Percentiles rank a stretch among this genome's conserved stretches.
phyloP scores from a whole-genome alignment of 2,888 invertebrate genomes.

The Cremastinae sp. region DNA sequence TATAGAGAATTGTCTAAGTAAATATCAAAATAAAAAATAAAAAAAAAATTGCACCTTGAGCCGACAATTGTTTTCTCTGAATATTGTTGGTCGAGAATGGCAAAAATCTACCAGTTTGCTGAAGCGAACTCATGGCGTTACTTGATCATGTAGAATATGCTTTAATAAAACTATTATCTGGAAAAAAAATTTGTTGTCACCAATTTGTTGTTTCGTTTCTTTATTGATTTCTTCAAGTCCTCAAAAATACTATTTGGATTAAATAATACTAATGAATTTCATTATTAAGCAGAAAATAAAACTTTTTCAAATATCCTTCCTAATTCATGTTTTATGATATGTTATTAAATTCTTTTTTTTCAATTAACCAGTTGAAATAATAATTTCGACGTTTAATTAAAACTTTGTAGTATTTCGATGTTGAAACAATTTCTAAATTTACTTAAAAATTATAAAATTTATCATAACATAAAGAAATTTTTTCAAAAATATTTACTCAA shows the following conservation, averaged over 20 bases:
- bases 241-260: no score
- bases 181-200: constrained; percentile 72
- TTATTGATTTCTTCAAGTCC: constrained; percentile 1
- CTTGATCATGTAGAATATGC: constrained; percentile 74
- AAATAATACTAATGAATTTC: no score
- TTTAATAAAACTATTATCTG: constrained; percentile 78
- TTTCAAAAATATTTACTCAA: no score
- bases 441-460: not conserved
- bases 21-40: constrained; percentile 28
- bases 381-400: no score
- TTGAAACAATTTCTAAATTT: no score
- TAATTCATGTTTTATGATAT: no score
- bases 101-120: constrained; percentile 84
- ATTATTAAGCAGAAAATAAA: no score
- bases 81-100: constrained; percentile 83
- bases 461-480: no score
- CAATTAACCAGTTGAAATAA: no score
- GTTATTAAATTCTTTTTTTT: no score
- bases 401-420: no score
- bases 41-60: constrained; percentile 74
- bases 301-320: no score
- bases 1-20: constrained; percentile 47
- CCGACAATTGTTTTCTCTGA: constrained; percentile 83
- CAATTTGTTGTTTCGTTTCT: not conserved
- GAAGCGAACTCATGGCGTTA: constrained; percentile 84